Evolutionary conservation across 2,888 invertebrate species (phyloP).

Genomic region (Alviniconcha strummeri): DNA sequence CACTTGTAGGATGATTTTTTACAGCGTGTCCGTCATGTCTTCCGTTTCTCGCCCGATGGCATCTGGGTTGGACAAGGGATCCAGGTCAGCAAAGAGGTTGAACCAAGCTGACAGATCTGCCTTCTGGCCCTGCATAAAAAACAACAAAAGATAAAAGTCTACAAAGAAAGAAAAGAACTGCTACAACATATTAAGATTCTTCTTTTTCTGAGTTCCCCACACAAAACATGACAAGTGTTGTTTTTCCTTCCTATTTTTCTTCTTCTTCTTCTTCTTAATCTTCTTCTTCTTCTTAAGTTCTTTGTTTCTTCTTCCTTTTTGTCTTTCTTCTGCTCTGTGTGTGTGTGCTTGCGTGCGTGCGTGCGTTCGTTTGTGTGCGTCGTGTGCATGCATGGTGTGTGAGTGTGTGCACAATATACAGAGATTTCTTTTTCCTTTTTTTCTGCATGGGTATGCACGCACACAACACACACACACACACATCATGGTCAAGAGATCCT

Average conservation of each 20-base stretch:
- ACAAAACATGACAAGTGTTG: no score
- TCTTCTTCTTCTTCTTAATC: not conserved
- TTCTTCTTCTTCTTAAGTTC: not conserved
- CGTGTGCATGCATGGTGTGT: no score
- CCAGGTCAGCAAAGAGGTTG: slow-evolving; percentile 93
- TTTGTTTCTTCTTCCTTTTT: not conserved
- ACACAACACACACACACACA: slow-evolving; percentile 3
- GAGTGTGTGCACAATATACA: not conserved
- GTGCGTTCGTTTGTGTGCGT: not conserved
- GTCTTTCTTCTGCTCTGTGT: not conserved
- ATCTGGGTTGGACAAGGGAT: slow-evolving; percentile 92
- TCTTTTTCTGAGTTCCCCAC: no score
- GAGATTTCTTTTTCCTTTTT: no score
- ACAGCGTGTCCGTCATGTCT: slow-evolving; percentile 37
- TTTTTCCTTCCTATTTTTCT: not conserved
- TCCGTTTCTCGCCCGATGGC: slow-evolving; percentile 65
- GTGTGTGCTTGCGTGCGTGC: not conserved
- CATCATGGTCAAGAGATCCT: not conserved
- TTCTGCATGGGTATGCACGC: no score
- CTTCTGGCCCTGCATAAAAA: slow-evolving; percentile 48
- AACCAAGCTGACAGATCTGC: slow-evolving; percentile 81
- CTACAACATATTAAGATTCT: no score
- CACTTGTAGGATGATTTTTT: not conserved
- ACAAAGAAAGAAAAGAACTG: no score
- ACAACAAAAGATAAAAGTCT: not conserved